Evolutionary conservation across 2,888 invertebrate species (phyloP).

Genomic region (Troides helena): DNA sequence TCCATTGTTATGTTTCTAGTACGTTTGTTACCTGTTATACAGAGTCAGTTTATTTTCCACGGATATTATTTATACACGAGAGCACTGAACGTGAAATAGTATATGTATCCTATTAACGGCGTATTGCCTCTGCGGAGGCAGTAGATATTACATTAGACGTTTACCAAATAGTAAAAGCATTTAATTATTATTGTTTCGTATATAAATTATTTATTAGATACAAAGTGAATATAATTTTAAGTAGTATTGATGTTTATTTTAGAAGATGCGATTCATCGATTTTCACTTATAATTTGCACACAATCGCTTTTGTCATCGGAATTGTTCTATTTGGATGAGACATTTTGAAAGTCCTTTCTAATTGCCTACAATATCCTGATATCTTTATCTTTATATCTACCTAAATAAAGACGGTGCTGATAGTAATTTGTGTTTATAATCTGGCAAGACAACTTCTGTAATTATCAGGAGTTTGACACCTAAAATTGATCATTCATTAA

Average conservation of each 20-base stretch:
- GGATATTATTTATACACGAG: constrained; percentile 5
- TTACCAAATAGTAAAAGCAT: constrained; percentile 63
- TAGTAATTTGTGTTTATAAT: no score
- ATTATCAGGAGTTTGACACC: no score
- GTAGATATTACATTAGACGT: constrained; percentile 32
- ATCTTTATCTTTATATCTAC: neutral
- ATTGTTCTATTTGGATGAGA: neutral
- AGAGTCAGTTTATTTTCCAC: constrained; percentile 9
- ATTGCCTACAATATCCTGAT: neutral
- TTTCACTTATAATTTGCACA: neutral
- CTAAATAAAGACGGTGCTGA: neutral
- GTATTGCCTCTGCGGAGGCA: neutral
- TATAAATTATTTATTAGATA: constrained; percentile 37
- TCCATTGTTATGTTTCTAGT: constrained; percentile 30
- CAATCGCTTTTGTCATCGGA: neutral
- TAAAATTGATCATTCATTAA: no score
- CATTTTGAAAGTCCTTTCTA: neutral
- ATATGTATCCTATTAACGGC: neutral
- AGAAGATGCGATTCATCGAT: constrained; percentile 5
- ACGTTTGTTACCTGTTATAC: constrained; percentile 17
- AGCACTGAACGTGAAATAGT: neutral
- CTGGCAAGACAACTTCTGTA: no score
- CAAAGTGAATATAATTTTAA: constrained; percentile 16
- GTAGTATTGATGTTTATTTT: constrained; percentile 2
- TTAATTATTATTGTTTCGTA: constrained; percentile 44